Conservation (phyloP, 2,888 invertebrate species). For the Torymus aiolomorphi region DNA sequence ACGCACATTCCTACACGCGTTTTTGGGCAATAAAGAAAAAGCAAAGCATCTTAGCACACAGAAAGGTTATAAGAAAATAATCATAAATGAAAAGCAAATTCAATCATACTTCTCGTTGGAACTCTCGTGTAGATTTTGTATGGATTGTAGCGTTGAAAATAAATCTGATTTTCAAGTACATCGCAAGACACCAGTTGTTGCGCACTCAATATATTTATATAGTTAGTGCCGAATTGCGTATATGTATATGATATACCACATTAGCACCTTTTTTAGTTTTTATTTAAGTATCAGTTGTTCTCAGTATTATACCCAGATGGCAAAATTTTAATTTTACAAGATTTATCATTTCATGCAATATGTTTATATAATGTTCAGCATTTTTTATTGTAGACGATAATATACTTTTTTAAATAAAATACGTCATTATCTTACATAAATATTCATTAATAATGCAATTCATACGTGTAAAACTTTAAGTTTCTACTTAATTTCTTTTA, state of each 20-base stretch:
- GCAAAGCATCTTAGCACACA: slow-evolving; percentile 38
- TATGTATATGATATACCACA: neutral
- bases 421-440: neutral
- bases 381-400: neutral
- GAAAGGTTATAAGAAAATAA: slow-evolving; percentile 27
- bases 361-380: neutral
- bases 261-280: slow-evolving; percentile 17
- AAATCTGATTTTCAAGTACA: slow-evolving; percentile 70
- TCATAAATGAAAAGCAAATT: slow-evolving; percentile 34
- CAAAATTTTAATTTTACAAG: neutral
- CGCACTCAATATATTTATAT: slow-evolving; percentile 13
- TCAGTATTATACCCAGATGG: neutral
- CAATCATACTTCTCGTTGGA: slow-evolving; percentile 53
- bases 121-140: slow-evolving; percentile 71
- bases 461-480: too few species aligned
- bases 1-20: slow-evolving; percentile 49
- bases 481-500: neutral
- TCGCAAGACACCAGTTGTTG: slow-evolving; percentile 37
- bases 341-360: neutral
- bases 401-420: neutral
- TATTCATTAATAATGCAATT: too few species aligned
- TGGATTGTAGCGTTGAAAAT: slow-evolving; percentile 67
- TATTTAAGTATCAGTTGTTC: neutral
- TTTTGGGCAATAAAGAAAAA: slow-evolving; percentile 51
- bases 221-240: neutral